A percentile compares a stretch with the other conserved stretches of the same genome.
phyloP scores from a whole-genome alignment of 1,140 invertebrate species.

The Anadara kagoshimensis region DNA sequence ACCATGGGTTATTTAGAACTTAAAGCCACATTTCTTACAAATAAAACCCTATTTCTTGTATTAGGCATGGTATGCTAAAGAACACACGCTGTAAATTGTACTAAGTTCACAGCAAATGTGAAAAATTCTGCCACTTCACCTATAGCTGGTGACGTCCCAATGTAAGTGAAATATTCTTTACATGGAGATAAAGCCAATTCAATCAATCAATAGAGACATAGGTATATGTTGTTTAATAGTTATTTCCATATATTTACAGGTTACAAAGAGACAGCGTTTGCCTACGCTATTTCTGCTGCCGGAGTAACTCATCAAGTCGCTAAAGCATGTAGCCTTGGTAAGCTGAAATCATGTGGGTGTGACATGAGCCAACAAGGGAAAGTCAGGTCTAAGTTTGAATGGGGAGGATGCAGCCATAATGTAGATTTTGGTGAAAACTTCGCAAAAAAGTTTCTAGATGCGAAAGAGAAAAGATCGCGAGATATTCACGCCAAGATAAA shows the following conservation, averaged over 20 bases:
- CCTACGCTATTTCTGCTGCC: slow-evolving; percentile 82
- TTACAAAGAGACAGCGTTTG: slow-evolving; percentile 77
- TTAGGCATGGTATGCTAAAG: no score
- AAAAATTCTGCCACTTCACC: no score
- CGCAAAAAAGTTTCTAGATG: slow-evolving; percentile 92
- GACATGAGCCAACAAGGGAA: slow-evolving; percentile 76
- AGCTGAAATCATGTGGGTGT: slow-evolving; percentile 89
- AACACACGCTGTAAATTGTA: no score
- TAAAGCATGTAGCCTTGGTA: slow-evolving; percentile 89
- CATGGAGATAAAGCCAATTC: no score
- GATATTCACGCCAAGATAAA: slow-evolving; percentile 84
- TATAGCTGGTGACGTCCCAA: no score
- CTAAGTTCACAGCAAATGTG: no score
- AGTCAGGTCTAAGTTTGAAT: slow-evolving; percentile 89
- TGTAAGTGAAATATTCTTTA: no score
- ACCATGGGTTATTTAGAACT: no score
- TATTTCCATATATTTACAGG: slow-evolving; percentile 71
- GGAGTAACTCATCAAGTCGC: slow-evolving; percentile 89
- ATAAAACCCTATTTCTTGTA: no score
- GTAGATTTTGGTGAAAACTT: slow-evolving; percentile 97
- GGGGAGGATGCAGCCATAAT: slow-evolving; percentile 97
- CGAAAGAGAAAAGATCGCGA: slow-evolving; percentile 80
- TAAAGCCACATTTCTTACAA: no score
- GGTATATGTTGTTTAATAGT: no score
- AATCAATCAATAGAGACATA: no score